Conservation (phyloP, 2,888 invertebrate species). For the Cyrtodaria siliqua region DNA sequence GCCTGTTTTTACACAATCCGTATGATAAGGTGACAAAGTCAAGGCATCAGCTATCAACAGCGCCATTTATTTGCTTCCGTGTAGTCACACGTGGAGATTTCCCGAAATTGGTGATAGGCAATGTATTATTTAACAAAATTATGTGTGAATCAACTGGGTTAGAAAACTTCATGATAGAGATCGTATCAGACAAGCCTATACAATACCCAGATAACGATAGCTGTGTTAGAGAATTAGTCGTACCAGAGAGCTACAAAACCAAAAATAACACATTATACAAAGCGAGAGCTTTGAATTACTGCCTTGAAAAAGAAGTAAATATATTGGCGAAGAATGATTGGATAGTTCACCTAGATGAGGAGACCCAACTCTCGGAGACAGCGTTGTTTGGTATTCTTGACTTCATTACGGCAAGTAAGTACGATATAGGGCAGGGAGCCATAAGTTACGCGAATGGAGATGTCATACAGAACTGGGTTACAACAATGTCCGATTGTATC, state of each 20-base stretch:
- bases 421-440: constrained; percentile 74
- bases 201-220: constrained; percentile 19
- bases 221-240: constrained; percentile 59
- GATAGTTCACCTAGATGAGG: constrained; percentile 78
- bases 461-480: constrained; percentile 53
- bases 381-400: constrained; percentile 69
- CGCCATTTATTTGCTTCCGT: neutral
- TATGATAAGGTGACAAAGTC: neutral
- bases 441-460: constrained; percentile 49
- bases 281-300: constrained; percentile 72
- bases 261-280: constrained; percentile 61
- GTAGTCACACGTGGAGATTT: constrained; percentile 49
- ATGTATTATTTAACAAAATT: constrained; percentile 49
- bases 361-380: constrained; percentile 69
- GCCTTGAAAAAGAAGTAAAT: constrained; percentile 64
- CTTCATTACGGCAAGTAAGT: constrained; percentile 63
- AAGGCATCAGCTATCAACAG: neutral
- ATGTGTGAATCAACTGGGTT: constrained; percentile 49
- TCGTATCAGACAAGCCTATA: constrained; percentile 66
- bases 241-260: constrained; percentile 62
- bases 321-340: constrained; percentile 68
- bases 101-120: constrained; percentile 62
- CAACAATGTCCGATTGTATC: constrained; percentile 54
- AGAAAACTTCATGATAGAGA: constrained; percentile 55
- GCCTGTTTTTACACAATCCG: neutral